Evolutionary conservation across 2,113 vertebrate species (phyloP).

Genomic region (Xenotilapia longispinis): DNA sequence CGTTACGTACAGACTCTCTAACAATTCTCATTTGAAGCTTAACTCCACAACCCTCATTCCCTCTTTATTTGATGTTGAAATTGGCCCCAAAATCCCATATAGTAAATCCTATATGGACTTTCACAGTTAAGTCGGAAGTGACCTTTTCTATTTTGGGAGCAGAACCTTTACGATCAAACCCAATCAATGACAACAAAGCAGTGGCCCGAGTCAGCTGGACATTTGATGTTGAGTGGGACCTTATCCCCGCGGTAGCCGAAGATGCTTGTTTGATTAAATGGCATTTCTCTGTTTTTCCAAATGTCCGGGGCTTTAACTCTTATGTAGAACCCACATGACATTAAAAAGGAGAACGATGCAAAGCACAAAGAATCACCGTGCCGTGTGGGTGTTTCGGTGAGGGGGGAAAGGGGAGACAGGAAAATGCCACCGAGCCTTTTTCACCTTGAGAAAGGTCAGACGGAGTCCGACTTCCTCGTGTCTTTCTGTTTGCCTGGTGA

Average conservation of each 20-base stretch:
- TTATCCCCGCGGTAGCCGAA: conserved; percentile 46
- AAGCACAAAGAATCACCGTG: background rate
- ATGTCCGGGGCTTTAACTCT: conserved; percentile 51
- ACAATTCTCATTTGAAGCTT: conserved; percentile 37
- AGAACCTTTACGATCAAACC: conserved; percentile 73
- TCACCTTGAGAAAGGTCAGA: conserved; percentile 41
- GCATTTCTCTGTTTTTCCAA: conserved; percentile 68
- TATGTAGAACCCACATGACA: conserved; percentile 30
- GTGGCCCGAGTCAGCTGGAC: conserved; percentile 33
- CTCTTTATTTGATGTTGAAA: conserved; percentile 52
- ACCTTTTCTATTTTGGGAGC: conserved; percentile 70
- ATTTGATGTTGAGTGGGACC: conserved; percentile 64
- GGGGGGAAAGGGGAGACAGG: background rate
- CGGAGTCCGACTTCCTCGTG: background rate
- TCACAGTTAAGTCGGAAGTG: conserved; percentile 60
- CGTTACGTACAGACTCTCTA: conserved; percentile 19
- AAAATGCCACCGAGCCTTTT: conserved; percentile 5
- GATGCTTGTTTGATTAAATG: conserved; percentile 67
- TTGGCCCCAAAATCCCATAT: conserved; percentile 36
- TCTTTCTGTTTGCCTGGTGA: conserved; percentile 14
- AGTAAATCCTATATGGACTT: conserved; percentile 55
- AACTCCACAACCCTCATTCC: conserved; percentile 27
- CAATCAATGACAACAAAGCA: conserved; percentile 76
- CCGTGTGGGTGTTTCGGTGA: background rate
- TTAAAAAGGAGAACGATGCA: background rate